These are phyloP conservation scores for Neuroscelio doddi DNA, from an alignment of 2,888 invertebrate genomes.

Conservation along the genomic window DNA sequence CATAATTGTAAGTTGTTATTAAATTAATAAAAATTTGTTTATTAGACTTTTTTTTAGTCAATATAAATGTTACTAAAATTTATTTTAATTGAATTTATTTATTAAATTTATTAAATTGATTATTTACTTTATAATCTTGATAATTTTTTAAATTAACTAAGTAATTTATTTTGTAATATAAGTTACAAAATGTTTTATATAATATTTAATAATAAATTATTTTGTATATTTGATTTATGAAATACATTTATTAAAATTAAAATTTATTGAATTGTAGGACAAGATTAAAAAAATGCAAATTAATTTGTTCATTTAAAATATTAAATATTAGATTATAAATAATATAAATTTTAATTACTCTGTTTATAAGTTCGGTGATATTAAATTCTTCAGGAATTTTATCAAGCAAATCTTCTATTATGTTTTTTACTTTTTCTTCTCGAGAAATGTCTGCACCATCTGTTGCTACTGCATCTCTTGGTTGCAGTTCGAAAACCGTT, in stretches of 20 bases:
- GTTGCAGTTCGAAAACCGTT: constrained; percentile 92
- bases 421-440: constrained; percentile 82
- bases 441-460: constrained; percentile 81
- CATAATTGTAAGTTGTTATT: too few relatives aligned
- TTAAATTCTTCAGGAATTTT: constrained; percentile 92
- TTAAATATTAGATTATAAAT: constrained; percentile 3
- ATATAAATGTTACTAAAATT: too few relatives aligned
- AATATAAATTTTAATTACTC: constrained; percentile 68
- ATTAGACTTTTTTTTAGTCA: not conserved
- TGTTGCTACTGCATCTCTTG: constrained; percentile 84
- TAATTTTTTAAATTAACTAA: too few relatives aligned
- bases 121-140: too few relatives aligned
- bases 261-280: too few relatives aligned
- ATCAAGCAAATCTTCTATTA: constrained; percentile 89
- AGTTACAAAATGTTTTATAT: too few relatives aligned
- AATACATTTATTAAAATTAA: too few relatives aligned
- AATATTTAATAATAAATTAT: too few relatives aligned
- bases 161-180: too few relatives aligned
- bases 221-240: too few relatives aligned
- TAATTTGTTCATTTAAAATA: too few relatives aligned
- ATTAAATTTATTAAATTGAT: constrained; percentile 2
- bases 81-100: not conserved
- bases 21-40: not conserved
- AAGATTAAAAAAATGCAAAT: too few relatives aligned
- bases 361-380: constrained; percentile 87